Evolutionary conservation across 2,797 vertebrate species (phyloP).

Genomic region (Scyliorhinus canicula): DNA sequence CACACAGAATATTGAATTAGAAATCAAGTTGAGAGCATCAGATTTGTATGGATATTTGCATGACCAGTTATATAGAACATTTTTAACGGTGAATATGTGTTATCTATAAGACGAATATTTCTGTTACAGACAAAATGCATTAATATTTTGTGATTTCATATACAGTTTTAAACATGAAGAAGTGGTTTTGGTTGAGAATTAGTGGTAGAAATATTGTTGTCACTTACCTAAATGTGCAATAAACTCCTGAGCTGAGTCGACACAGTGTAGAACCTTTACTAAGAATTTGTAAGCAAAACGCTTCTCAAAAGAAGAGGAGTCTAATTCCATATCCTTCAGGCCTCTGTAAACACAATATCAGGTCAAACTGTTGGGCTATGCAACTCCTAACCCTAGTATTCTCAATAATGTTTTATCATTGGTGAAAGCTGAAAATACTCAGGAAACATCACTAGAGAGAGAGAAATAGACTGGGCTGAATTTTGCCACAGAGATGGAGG

Average conservation of each 20-base stretch:
- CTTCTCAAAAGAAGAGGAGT: constrained; percentile 94
- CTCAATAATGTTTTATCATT: not conserved
- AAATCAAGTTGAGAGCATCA: too few relatives aligned
- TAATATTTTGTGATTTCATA: not conserved
- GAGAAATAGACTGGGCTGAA: not conserved
- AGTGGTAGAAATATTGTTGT: not conserved
- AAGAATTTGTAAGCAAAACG: constrained; percentile 94
- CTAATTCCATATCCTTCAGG: constrained; percentile 79
- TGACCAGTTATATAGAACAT: not conserved
- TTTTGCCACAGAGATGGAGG: not conserved
- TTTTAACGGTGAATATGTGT: not conserved
- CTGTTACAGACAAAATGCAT: not conserved
- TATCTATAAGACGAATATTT: not conserved
- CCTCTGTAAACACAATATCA: constrained; percentile 60
- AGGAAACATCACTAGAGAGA: not conserved
- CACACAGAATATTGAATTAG: not conserved
- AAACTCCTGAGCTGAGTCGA: constrained; percentile 94
- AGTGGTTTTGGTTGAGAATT: not conserved
- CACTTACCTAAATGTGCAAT: constrained; percentile 85
- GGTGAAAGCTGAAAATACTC: not conserved
- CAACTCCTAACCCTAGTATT: not conserved
- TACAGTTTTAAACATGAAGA: not conserved
- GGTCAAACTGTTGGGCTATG: not conserved
- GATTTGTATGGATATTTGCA: not conserved
- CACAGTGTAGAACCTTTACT: constrained; percentile 92